Conservation (phyloP, 2,888 invertebrate genomes). For the Nymphalis urticae region DNA sequence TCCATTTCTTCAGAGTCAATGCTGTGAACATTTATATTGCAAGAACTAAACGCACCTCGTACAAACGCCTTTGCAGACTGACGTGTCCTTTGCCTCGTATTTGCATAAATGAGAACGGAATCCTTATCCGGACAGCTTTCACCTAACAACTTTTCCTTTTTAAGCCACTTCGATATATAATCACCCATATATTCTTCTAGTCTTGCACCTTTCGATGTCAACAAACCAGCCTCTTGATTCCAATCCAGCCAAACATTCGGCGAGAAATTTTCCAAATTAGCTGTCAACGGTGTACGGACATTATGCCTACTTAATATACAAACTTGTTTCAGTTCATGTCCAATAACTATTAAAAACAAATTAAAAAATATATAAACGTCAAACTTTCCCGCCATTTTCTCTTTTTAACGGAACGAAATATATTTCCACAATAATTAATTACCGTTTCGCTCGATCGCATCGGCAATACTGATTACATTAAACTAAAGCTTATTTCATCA, state of each 20-base stretch:
- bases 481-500: neutral
- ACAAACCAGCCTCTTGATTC: constrained; percentile 49
- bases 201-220: constrained; percentile 60
- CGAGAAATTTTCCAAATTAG: constrained; percentile 46
- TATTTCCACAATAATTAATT: neutral
- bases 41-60: constrained; percentile 55
- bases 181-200: constrained; percentile 64
- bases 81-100: constrained; percentile 59
- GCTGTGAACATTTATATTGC: constrained; percentile 51
- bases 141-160: constrained; percentile 47
- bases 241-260: constrained; percentile 58
- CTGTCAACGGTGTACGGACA: constrained; percentile 57
- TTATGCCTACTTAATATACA: constrained; percentile 64
- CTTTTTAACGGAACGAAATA: neutral
- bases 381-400: constrained; percentile 15
- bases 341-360: constrained; percentile 15
- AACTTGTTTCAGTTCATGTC: constrained; percentile 52
- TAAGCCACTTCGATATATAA: constrained; percentile 61
- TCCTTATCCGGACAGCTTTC: constrained; percentile 51
- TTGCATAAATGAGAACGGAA: constrained; percentile 57
- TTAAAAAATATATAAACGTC: constrained; percentile 21
- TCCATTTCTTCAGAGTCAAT: constrained; percentile 50
- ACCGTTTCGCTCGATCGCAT: constrained; percentile 7
- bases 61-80: constrained; percentile 59
- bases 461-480: neutral